Evolutionary conservation across 2,113 vertebrate species (phyloP).

Genomic region (Aegotheles bennettii): DNA sequence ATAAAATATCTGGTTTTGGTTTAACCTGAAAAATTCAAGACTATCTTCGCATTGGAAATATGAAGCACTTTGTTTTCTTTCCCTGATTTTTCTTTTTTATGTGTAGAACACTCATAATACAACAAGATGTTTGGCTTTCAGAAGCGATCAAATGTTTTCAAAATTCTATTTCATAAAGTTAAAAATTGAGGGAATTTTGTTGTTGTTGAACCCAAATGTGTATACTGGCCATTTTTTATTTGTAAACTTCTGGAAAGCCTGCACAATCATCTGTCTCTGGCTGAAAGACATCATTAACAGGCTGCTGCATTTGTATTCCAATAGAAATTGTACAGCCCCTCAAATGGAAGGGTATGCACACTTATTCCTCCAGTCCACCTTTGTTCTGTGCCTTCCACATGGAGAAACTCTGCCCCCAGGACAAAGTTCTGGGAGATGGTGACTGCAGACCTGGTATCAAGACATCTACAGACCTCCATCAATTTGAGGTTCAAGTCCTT

Average conservation of each 20-base stretch:
- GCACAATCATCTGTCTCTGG: neutral
- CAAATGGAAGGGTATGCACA: accelerated
- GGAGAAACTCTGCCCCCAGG: neutral
- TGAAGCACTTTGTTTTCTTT: neutral
- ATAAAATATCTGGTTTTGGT: neutral
- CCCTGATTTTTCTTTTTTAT: neutral
- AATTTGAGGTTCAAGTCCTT: neutral
- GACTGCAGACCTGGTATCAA: neutral
- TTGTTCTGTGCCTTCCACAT: neutral
- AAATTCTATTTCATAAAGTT: neutral
- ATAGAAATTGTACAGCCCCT: neutral
- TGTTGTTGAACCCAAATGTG: neutral
- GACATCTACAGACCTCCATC: neutral
- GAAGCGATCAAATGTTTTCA: neutral
- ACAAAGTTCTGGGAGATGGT: neutral
- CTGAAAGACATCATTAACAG: neutral
- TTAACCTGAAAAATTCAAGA: neutral
- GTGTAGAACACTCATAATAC: neutral
- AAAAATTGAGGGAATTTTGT: accelerated
- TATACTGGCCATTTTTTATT: neutral
- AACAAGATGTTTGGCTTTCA: neutral
- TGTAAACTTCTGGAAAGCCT: neutral
- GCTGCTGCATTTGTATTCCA: neutral
- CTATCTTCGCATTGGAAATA: neutral
- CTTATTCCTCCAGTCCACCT: neutral